Evolutionary conservation across 2,113 vertebrate species (phyloP), one percentile per base, ranked within the genome.

Genomic region (Amblyopsis rosae): DNA sequence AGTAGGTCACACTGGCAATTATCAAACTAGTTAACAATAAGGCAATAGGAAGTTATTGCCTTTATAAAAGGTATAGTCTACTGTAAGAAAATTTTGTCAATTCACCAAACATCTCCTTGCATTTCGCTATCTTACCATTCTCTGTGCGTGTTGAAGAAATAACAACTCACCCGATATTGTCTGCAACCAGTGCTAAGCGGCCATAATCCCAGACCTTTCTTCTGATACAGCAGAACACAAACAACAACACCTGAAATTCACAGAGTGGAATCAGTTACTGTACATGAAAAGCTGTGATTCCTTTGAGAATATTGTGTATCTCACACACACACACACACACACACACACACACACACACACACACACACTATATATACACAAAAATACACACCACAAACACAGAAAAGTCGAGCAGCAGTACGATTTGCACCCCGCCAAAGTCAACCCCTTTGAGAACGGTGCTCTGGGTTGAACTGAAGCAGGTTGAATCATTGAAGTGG

Each of bases 141-240:
- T 19, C 19, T 19, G 19, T 19, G 19, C 19, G 0, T 3, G 26
- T 41, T 41, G 35, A 41, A 55, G 26, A 26, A 26, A 26, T 26
- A 26, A 1, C 26, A 57, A 88, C 88, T 86, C 88, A 98, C 97
- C 93, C 93, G 64, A 92, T 88, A 9, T 59, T 77, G 81, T 98
- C 95, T 46, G 96, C 92, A 1, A 99, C 93, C 68, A 99, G 83
- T 1, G 98, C 96, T 57, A 99, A 91, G 17, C 95, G 94, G 19
- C 96, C 96, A 0, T 96, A 95, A 85, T 99, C 97, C 97, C 96
- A 98, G 79, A 97, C 93, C 70, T 82, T 94, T 80, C 88, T 96
- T 84, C 98, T 93, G 89, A 98, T 96, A 67, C 94, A 0, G 5
- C 94, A 89, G 87, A 99, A 99, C 32, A 92, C 7, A 6, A 90